Percentiles rank a stretch among this genome's conserved stretches.
phyloP scores from a whole-genome alignment of 2,797 vertebrate genomes.

The Threskiornis aethiopicus region DNA sequence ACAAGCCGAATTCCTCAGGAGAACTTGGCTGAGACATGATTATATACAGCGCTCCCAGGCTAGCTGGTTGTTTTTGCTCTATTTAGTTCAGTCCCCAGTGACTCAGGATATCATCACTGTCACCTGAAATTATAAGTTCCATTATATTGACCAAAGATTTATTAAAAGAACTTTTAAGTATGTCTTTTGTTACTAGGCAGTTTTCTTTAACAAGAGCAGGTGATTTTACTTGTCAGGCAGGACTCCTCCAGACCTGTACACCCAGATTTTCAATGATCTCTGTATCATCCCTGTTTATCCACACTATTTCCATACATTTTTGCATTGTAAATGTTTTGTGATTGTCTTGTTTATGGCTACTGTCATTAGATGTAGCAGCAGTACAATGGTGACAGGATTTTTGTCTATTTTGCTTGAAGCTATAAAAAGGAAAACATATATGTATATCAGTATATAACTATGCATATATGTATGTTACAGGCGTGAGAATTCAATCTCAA shows the following conservation, averaged over 20 bases:
- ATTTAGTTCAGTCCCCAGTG: not conserved
- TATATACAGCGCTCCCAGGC: not conserved
- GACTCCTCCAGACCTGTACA: not conserved
- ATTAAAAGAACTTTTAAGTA: not conserved
- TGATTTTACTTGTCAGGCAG: not conserved
- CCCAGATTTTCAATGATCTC: not conserved
- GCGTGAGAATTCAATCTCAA: not conserved
- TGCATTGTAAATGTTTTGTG: not conserved
- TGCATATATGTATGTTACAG: not conserved
- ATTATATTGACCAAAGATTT: not conserved
- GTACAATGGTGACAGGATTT: not conserved
- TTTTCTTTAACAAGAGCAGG: not conserved
- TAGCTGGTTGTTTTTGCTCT: not conserved
- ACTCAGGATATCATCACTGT: not conserved
- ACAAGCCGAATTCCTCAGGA: not conserved
- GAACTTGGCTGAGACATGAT: not conserved
- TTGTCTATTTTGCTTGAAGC: not conserved
- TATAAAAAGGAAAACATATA: not conserved
- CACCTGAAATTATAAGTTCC: not conserved
- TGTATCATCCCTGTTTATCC: not conserved
- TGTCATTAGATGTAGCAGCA: not conserved
- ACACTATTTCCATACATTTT: not conserved
- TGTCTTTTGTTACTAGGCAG: not conserved
- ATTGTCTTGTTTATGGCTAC: not conserved
- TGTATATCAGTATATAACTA: not conserved